Evolutionary conservation across 2,113 vertebrate genomes (phyloP).

Genomic region (Protomyctophum bolini): DNA sequence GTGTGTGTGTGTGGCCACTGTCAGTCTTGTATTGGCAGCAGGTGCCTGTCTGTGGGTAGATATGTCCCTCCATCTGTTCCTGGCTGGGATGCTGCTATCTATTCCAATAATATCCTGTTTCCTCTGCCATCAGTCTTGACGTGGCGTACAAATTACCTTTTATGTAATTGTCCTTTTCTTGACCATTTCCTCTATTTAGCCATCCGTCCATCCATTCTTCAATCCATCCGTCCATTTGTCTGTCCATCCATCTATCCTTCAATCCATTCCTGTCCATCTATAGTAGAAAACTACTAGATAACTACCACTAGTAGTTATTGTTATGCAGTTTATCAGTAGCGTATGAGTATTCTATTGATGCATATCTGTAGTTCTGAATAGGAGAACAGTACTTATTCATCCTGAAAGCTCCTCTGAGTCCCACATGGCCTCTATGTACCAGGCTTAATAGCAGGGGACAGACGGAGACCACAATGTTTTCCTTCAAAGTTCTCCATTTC

Average conservation of each 20-base stretch:
- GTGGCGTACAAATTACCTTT: conserved; percentile 44
- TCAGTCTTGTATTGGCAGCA: conserved; percentile 65
- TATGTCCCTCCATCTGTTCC: conserved; percentile 77
- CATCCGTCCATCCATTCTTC: neutral
- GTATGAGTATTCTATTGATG: neutral
- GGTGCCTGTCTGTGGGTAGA: conserved; percentile 64
- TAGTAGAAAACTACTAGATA: too few species aligned
- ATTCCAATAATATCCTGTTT: conserved; percentile 69
- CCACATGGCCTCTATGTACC: conserved; percentile 33
- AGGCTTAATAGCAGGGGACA: too few species aligned
- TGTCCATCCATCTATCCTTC: neutral
- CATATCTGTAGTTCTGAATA: conserved; percentile 48
- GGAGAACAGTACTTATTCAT: conserved; percentile 63
- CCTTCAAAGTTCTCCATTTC: too few species aligned
- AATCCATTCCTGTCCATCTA: neutral
- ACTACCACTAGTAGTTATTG: neutral
- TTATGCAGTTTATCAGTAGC: too few species aligned
- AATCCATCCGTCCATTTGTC: neutral
- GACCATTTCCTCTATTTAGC: neutral
- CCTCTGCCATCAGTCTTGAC: conserved; percentile 31
- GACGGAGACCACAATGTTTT: too few species aligned
- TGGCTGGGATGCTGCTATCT: conserved; percentile 69
- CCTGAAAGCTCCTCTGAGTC: conserved; percentile 50
- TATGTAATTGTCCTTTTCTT: conserved; percentile 22
- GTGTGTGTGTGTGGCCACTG: conserved; percentile 19